Conservation (phyloP, 2,113 vertebrate species). For the Indri indri region DNA sequence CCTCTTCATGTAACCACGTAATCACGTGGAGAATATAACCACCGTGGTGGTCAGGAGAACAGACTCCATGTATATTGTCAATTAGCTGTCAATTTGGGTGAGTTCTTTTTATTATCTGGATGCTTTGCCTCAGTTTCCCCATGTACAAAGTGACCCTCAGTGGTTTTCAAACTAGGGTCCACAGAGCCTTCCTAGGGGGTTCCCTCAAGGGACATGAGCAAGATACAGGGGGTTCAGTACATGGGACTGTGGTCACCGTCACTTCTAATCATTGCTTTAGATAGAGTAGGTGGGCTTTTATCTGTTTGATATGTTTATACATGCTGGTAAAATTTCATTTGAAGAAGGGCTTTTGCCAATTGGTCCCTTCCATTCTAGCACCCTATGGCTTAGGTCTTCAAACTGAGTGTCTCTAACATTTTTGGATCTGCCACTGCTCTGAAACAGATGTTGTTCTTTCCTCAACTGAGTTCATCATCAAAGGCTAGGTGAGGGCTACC, state of each 20-base stretch:
- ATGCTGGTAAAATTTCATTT: neutral
- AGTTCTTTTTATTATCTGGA: neutral
- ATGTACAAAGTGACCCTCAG: neutral
- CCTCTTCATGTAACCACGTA: neutral
- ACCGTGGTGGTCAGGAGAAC: neutral
- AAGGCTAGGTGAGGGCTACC: neutral
- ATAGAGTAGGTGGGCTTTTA: neutral
- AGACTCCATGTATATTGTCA: neutral
- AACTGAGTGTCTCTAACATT: neutral
- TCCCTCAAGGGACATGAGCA: neutral
- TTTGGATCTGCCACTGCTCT: neutral
- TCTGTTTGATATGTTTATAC: neutral
- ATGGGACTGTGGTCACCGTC: neutral
- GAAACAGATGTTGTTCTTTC: neutral
- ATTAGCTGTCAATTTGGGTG: neutral
- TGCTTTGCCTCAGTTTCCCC: neutral
- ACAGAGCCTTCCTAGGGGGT: neutral
- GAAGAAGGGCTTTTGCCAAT: neutral
- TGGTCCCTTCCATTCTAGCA: neutral
- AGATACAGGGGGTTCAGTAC: neutral
- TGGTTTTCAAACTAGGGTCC: neutral
- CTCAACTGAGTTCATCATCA: neutral
- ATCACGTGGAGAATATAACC: neutral
- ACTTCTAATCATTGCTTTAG: neutral
- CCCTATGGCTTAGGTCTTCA: neutral